Conservation (phyloP, 2,113 vertebrate species). For the Entelurus aequoreus region DNA sequence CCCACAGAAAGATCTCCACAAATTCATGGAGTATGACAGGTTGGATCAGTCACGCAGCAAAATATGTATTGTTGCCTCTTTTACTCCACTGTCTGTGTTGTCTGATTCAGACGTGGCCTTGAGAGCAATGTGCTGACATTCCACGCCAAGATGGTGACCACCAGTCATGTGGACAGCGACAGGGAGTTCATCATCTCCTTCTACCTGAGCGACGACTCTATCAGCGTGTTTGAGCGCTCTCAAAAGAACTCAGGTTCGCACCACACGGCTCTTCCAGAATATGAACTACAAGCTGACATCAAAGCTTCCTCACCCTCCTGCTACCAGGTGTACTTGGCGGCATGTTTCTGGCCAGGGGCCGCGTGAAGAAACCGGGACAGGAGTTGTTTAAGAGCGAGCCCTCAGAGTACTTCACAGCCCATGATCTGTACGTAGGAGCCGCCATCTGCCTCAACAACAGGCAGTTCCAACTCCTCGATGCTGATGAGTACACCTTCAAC, state of each 20-base stretch:
- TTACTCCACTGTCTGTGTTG: not conserved
- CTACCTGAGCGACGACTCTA: slow-evolving; percentile 81
- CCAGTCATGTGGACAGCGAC: slow-evolving; percentile 63
- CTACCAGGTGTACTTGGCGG: slow-evolving; percentile 77
- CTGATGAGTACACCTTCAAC: slow-evolving; percentile 83
- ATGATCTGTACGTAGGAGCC: slow-evolving; percentile 83
- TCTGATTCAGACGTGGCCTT: slow-evolving; percentile 66
- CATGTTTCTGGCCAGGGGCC: slow-evolving; percentile 80
- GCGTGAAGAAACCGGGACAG: slow-evolving; percentile 84
- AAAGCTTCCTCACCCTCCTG: not conserved
- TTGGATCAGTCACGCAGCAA: slow-evolving; percentile 40
- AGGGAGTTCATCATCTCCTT: slow-evolving; percentile 79
- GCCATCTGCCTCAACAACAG: slow-evolving; percentile 75
- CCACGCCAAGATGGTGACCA: slow-evolving; percentile 72
- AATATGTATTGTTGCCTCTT: not conserved
- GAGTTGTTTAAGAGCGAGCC: slow-evolving; percentile 80
- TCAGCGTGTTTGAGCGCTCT: slow-evolving; percentile 77
- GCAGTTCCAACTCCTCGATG: slow-evolving; percentile 77
- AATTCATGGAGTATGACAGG: slow-evolving; percentile 86
- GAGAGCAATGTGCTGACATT: slow-evolving; percentile 79
- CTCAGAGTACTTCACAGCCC: slow-evolving; percentile 77
- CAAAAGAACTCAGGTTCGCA: slow-evolving; percentile 78
- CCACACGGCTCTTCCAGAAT: not conserved
- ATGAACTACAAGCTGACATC: not conserved
- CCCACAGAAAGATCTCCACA: slow-evolving; percentile 73